Base-by-base conservation (phyloP, 2,888 invertebrate genomes). In the Drosophila multiciliata region DNA sequence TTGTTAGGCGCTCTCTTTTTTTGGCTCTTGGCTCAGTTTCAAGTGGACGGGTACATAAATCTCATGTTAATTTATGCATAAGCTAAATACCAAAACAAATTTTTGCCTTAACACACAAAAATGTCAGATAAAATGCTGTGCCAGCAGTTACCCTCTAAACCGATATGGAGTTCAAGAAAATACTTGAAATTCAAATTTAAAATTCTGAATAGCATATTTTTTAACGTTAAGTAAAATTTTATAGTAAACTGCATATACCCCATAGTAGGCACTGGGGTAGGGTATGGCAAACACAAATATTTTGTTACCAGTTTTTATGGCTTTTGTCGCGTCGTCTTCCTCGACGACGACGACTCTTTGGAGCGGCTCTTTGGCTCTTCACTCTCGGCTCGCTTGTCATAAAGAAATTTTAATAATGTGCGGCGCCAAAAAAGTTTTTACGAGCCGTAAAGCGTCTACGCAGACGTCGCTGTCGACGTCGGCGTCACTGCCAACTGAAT, bases 371-470 rank as follows among this genome's bases (percentile, higher is more conserved):
- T 66, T 58, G 36, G 62, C 66, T 64, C 69, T 64, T 42, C 64
- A 48, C 74, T 68, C 66, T 69, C 65, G 73, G 48, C 71, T 77
- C 75, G 89, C 72, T 85, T 90, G 86, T 87, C 90, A 87, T 87
- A 90, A 87, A 83, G 80, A 80, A 83, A 90, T 88, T 90, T 89
- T 91, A 91, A 90, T 89, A 89, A 89, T 87, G 91, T 88, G 90
- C 80, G 89, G 89, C 89, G 89, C 89, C 90, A 91, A 91, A 89
- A 80, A 74, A 75, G 83, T 90, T 66, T 87, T 78, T 90, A 90
- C 73, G 90, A 83, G 45, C 70, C 83, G 75, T 73, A 79, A 79
- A 80, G 70, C 73, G 59, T 53, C 78, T 52, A 67, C 50, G 66
- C 36, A 58, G 76, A 68, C 65, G 70, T 26, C 26, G 58, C 40